Conservation (phyloP, 2,888 invertebrate genomes). For the Trisateles emortualis region DNA sequence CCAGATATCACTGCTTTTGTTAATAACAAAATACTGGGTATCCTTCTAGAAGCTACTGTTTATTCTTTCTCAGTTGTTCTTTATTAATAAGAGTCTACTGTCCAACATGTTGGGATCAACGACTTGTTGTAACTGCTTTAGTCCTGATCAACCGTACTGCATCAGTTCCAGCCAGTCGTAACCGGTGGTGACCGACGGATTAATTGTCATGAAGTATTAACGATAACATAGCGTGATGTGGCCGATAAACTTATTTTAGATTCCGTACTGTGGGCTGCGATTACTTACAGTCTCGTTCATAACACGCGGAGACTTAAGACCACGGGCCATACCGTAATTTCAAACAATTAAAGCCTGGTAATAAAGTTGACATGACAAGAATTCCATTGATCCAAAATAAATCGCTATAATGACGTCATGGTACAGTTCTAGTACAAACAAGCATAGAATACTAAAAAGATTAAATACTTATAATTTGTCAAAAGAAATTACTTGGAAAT, state of each 20-base stretch:
- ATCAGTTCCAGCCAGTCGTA: constrained; percentile 58
- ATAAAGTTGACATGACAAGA: too few relatives aligned
- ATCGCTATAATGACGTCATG: too few relatives aligned
- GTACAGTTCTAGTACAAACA: too few relatives aligned
- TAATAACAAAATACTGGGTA: too few relatives aligned
- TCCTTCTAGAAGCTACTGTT: constrained; percentile 16
- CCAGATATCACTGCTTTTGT: too few relatives aligned
- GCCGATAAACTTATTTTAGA: constrained; percentile 56
- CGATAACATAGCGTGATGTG: constrained; percentile 60
- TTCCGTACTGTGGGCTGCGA: constrained; percentile 32
- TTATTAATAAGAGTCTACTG: constrained; percentile 16
- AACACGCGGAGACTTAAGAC: constrained; percentile 51
- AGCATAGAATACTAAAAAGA: too few relatives aligned
- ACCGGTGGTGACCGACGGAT: constrained; percentile 58
- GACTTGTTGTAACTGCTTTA: constrained; percentile 60
- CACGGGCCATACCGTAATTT: too few relatives aligned
- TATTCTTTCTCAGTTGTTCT: constrained; percentile 13
- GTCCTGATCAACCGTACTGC: constrained; percentile 60
- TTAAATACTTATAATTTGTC: too few relatives aligned
- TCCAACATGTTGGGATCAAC: constrained; percentile 51
- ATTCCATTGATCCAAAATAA: too few relatives aligned
- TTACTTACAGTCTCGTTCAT: constrained; percentile 39
- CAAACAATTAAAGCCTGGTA: too few relatives aligned
- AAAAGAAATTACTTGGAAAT: too few relatives aligned
- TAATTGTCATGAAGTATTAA: constrained; percentile 70